Conservation (phyloP, 2,113 vertebrate species). For the Piaya cayana region DNA sequence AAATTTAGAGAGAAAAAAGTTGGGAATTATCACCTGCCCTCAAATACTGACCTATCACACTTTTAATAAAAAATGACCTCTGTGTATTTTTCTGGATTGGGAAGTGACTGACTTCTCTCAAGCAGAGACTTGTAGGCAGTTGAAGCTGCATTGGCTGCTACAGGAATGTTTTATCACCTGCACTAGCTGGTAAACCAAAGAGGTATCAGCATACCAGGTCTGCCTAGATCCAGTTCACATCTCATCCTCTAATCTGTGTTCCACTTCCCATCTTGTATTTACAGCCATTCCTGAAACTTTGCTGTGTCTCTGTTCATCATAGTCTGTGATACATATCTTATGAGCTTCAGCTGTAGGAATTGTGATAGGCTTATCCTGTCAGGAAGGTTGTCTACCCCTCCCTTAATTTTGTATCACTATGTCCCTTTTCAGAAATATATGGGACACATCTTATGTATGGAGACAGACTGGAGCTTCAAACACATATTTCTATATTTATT, state of each 20-base stretch:
- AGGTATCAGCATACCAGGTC: neutral
- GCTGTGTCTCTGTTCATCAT: neutral
- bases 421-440: neutral
- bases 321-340: neutral
- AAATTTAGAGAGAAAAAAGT: neutral
- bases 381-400: neutral
- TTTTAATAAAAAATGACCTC: neutral
- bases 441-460: neutral
- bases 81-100: neutral
- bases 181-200: neutral
- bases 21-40: neutral
- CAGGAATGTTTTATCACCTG: neutral
- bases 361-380: neutral
- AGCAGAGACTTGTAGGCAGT: neutral
- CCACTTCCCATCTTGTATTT: neutral
- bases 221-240: neutral
- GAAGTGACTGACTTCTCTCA: neutral
- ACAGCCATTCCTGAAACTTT: neutral
- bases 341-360: neutral
- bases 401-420: neutral
- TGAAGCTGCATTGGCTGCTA: neutral
- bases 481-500: neutral
- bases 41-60: neutral
- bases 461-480: neutral
- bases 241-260: neutral